phyloP scores from a whole-genome alignment of 92 coral and sea anemone species.

The Palythoa heliodiscus region DNA sequence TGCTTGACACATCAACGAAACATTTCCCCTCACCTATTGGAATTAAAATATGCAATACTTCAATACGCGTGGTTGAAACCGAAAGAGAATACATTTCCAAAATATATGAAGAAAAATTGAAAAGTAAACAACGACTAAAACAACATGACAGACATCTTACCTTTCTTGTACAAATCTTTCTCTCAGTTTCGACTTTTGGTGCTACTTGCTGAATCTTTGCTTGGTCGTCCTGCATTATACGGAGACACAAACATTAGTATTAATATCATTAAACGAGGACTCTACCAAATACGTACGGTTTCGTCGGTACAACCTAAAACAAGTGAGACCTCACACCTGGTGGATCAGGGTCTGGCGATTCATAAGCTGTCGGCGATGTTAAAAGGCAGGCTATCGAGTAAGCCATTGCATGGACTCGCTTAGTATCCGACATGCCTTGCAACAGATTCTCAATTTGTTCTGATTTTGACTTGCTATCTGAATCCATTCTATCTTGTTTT shows the following conservation, averaged over 20 bases:
- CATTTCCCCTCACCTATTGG: background rate
- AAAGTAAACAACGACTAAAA: background rate
- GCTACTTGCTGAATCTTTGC: background rate
- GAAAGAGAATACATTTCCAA: background rate
- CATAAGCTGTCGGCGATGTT: slow-evolving; percentile 18
- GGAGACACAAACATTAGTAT: background rate
- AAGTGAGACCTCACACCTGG: slow-evolving; percentile 13
- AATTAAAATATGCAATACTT: background rate
- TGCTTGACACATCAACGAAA: background rate
- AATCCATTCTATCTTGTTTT: slow-evolving; percentile 6
- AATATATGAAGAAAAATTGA: background rate
- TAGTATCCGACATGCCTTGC: slow-evolving; percentile 29
- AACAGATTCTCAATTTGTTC: slow-evolving; percentile 17
- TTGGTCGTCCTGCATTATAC: background rate
- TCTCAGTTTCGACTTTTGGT: background rate
- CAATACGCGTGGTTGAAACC: background rate
- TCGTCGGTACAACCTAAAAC: background rate
- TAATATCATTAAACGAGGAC: background rate
- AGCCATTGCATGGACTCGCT: background rate
- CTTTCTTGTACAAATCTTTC: background rate
- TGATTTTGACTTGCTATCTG: background rate
- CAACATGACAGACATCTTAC: background rate
- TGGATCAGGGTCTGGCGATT: slow-evolving; percentile 2
- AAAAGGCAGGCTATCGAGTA: slow-evolving; percentile 28
- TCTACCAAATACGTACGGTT: background rate